Evolutionary conservation across 2,113 vertebrate species (phyloP), one percentile per base, ranked within the genome.

Genomic region (Urocitellus parryii): DNA sequence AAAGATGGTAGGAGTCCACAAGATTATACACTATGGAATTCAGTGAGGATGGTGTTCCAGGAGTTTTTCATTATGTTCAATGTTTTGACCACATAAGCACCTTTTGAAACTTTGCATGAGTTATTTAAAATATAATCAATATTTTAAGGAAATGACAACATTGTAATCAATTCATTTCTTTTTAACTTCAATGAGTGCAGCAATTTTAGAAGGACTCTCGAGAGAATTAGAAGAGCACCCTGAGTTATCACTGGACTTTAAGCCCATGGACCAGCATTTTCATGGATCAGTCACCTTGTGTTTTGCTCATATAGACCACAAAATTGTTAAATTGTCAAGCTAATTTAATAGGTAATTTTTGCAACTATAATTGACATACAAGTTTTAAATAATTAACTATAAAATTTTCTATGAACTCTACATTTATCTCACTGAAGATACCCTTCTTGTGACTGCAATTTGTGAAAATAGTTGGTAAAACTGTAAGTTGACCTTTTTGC

Each of bases 121-220:
- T 51, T 3, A 91, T 72, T 76, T 45, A 86, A 88, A n/a, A 86
- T 88, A 86, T 88, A 73, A 82, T 72, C 7, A 92, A 24, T 4
- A 2, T 51, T 88, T 91, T 42, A 93, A 86, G 11, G n/a, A 94
- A 88, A 16, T 34, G 16, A 34, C 13, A 58, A 72, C 17, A 81
- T 1, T 80, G 24, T 8, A 94, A 87, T 70, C 5, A 67, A 56
- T 17, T 87, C 27, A 34, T 39, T 81, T 56, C 51, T 93, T 34
- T 85, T n/a, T 70, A n/a, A 92, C 67, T 85, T 83, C 63, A 86
- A 27, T 89, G 42, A 72, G 73, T 88, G 11, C 42, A 88, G 20
- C 22, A 70, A 67, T 84, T 90, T 32, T 81, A 91, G 67, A 94
- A 90, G 20, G 27, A 97, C 32, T 88, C 34, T 73, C 91, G 79